These are phyloP conservation scores for Congeria kusceri DNA, from an alignment of 2,888 invertebrate genomes.

Conservation along the genomic window DNA sequence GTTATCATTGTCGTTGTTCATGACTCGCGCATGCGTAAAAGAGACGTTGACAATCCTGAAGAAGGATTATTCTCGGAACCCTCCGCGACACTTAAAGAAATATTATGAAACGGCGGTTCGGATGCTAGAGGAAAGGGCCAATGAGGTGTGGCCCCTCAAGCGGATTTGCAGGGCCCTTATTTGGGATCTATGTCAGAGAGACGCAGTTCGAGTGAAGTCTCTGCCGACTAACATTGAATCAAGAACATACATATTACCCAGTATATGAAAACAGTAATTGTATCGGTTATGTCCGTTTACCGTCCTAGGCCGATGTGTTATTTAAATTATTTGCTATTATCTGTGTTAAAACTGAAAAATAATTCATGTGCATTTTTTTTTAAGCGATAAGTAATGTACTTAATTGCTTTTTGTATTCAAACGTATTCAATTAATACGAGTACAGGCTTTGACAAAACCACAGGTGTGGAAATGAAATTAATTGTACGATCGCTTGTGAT, in stretches of 20 bases:
- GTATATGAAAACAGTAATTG: conserved; percentile 54
- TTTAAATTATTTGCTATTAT: no score
- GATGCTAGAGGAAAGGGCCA: conserved; percentile 44
- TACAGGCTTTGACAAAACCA: no score
- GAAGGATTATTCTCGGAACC: conserved; percentile 45
- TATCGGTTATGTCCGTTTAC: no score
- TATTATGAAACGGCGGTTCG: conserved; percentile 55
- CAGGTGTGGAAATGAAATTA: no score
- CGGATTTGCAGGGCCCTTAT: conserved; percentile 59
- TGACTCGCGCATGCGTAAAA: conserved; percentile 57
- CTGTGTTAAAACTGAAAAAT: no score
- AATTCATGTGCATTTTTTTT: no score
- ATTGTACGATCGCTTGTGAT: no score
- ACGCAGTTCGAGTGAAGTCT: conserved; percentile 62
- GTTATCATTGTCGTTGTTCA: conserved; percentile 62
- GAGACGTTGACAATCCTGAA: conserved; percentile 60
- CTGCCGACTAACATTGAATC: conserved; percentile 67
- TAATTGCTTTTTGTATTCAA: no score
- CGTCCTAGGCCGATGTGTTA: no score
- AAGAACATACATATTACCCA: conserved; percentile 69
- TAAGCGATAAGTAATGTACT: no score
- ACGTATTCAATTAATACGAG: no score
- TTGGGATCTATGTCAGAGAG: conserved; percentile 67
- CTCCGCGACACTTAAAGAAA: conserved; percentile 62
- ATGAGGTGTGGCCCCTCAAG: conserved; percentile 65